phyloP scores from a whole-genome alignment of 2,888 invertebrate genomes.

The Pachymerium ferrugineum region DNA sequence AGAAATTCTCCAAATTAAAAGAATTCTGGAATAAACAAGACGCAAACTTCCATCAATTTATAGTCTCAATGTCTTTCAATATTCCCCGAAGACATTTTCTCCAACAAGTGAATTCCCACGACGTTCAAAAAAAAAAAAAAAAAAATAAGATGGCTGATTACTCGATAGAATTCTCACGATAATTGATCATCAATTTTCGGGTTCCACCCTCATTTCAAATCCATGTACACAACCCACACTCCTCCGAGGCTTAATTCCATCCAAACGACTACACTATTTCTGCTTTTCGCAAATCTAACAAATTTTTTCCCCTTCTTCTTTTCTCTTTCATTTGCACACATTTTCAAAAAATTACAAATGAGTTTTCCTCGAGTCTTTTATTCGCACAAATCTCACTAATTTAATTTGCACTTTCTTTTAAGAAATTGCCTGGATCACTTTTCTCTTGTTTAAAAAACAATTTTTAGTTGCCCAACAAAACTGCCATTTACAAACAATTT shows the following conservation, averaged over 20 bases:
- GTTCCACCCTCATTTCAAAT: not conserved
- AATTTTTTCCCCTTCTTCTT: too few species aligned
- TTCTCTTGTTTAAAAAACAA: too few species aligned
- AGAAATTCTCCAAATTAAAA: not conserved
- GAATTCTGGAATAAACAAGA: not conserved
- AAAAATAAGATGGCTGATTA: not conserved
- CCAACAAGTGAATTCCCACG: not conserved
- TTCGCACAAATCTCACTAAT: not conserved
- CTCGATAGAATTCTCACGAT: not conserved
- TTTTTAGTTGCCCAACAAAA: too few species aligned
- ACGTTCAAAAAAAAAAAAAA: not conserved
- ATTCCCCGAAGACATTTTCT: not conserved
- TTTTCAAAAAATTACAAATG: not conserved
- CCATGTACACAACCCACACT: not conserved
- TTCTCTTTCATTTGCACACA: too few species aligned
- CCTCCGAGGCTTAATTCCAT: not conserved
- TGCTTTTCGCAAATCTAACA: not conserved
- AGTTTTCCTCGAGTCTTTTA: constrained; percentile 7
- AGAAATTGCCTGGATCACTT: constrained; percentile 1
- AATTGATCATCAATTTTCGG: constrained; percentile 13
- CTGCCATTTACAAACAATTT: too few species aligned
- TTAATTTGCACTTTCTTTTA: not conserved
- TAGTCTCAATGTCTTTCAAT: constrained; percentile 8
- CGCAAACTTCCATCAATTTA: not conserved
- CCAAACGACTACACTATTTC: not conserved